phyloP scores from a whole-genome alignment of 37 sponge, comb jelly and placozoan genomes.

The Petrosia ficiformis region DNA sequence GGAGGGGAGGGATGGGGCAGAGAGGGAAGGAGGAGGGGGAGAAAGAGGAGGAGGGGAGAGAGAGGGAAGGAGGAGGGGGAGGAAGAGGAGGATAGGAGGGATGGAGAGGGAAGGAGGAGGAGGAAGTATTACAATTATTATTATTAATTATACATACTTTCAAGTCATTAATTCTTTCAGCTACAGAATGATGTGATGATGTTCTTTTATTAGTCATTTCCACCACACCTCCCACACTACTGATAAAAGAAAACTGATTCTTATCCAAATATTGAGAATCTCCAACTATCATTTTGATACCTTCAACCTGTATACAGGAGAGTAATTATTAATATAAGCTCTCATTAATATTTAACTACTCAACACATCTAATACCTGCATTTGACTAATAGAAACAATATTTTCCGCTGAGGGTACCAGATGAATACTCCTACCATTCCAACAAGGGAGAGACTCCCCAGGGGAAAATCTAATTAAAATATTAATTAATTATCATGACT shows the following conservation, averaged over 20 bases:
- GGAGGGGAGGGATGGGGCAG: not conserved
- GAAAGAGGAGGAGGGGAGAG: not conserved
- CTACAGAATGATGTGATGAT: conserved; percentile 74
- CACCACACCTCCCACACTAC: conserved; percentile 46
- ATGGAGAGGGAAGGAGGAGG: conserved; percentile 2
- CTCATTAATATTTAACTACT: not conserved
- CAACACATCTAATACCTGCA: conserved; percentile 35
- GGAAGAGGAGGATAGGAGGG: too few species aligned
- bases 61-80: conserved; percentile 6
- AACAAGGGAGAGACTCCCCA: conserved; percentile 15
- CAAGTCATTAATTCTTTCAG: conserved; percentile 61
- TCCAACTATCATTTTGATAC: conserved; percentile 64
- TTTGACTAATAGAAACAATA: conserved; percentile 49
- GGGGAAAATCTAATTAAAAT: not conserved
- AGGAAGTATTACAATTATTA: not conserved
- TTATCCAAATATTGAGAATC: conserved; percentile 34
- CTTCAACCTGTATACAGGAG: conserved; percentile 56
- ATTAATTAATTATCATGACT: not conserved
- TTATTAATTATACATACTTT: conserved; percentile 56
- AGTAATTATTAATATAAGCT: conserved; percentile 6
- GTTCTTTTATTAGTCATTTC: conserved; percentile 51
- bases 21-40: not conserved
- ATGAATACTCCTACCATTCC: conserved; percentile 38
- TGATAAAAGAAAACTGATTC: conserved; percentile 33
- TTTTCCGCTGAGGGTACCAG: conserved; percentile 51